Evolutionary conservation across 2,113 vertebrate genomes (phyloP), one percentile per base, ranked within the genome.

Genomic region (Micronisus gabar): DNA sequence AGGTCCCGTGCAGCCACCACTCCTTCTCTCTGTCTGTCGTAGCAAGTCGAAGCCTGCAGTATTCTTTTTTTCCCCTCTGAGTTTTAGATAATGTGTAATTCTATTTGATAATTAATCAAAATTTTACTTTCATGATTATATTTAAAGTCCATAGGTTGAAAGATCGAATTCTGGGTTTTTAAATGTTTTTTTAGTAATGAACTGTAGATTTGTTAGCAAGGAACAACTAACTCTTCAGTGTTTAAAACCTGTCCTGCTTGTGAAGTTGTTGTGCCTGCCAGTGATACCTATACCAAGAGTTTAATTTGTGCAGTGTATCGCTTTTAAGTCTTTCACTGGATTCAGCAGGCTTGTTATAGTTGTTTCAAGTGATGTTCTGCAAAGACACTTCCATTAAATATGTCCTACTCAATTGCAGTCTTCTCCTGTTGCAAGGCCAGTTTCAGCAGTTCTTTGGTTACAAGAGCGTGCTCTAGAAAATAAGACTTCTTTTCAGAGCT

Each of bases 11-110:
- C 50, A 78, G 38, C 62, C 38, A 56, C 20, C 3, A 0, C 30
- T 55, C 6, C 13, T 74, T 4, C 16, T 61, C 21, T 0, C 21
- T 52, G 23, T n/a, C 22, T 61, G 36, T 43, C 1, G 0, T 4
- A 86, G 75, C 59, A n/a, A 53, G 55, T 66, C 41, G 56, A n/a
- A 73, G 27, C 22, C 66, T 85, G n/a, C 27, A 36, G 65, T 45
- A 1, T 47, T 73, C 5, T 43, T 70, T 56, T 34, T 15, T 43
- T 7, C 15, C 8, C 10, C 9, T 15, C 3, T 23, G 17, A 56
- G 20, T 53, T 86, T 72, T 56, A 80, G 13, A 15, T 38, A 47
- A 14, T 41, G 5, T 81, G 38, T 70, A 52, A 43, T 84, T 79
- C 8, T 19, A 56, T 79, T 81, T 71, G 13, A 50, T 85, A 11